A percentile compares a stretch with the other conserved stretches of the same genome.
These are phyloP conservation scores for Tetragonula clypearis DNA, from an alignment of 1,140 invertebrate genomes.

Conservation along the genomic window DNA sequence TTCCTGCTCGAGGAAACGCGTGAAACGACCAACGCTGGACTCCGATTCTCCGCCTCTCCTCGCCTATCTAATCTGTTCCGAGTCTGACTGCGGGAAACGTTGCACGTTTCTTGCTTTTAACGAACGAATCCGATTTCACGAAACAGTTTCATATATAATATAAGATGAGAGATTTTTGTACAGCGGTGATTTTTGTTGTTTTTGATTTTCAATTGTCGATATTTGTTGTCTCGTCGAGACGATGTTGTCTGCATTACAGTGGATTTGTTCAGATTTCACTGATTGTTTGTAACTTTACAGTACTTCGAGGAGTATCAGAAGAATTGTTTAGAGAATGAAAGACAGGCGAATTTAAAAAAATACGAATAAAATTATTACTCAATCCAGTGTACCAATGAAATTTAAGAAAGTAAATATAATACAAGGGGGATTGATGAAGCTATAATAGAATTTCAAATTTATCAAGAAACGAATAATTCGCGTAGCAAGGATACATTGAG, in stretches of 20 bases:
- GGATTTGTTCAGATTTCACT: too few relatives aligned
- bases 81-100: not conserved
- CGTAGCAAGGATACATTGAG: too few relatives aligned
- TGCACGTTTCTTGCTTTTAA: not conserved
- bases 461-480: not conserved
- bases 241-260: too few relatives aligned
- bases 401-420: not conserved
- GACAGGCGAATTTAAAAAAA: too few relatives aligned
- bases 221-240: too few relatives aligned
- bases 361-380: too few relatives aligned
- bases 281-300: too few relatives aligned
- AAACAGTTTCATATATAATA: not conserved
- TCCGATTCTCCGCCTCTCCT: conserved; percentile 10
- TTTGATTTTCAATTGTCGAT: too few relatives aligned
- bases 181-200: too few relatives aligned
- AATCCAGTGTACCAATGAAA: not conserved
- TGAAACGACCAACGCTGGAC: conserved; percentile 33
- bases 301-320: too few relatives aligned
- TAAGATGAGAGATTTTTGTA: too few relatives aligned
- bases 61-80: conserved; percentile 23
- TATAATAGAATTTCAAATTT: not conserved
- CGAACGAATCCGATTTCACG: not conserved
- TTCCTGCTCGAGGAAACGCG: conserved; percentile 55
- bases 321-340: too few relatives aligned
- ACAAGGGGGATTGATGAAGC: not conserved